A percentile compares a stretch with the other conserved stretches of the same genome.
Conservation (phyloP, 2,888 invertebrate genomes). For the Pachliopta kotzebuea region DNA sequence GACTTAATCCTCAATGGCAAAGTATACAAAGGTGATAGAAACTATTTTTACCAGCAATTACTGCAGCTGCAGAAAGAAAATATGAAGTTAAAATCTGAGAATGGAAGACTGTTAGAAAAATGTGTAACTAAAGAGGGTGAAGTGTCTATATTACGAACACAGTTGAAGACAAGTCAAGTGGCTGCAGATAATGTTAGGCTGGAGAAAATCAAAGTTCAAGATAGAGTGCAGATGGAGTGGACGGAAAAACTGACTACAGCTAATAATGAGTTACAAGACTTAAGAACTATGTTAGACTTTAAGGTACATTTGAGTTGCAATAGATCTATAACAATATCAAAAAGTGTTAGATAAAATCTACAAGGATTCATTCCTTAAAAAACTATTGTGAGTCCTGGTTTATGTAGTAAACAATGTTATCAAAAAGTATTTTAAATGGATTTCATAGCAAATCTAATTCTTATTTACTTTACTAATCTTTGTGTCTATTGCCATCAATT, state of each 20-base stretch:
- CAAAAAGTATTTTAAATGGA: too few relatives aligned
- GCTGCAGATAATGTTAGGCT: conserved; percentile 66
- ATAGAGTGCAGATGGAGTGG: conserved; percentile 74
- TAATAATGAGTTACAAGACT: conserved; percentile 64
- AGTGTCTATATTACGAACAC: conserved; percentile 76
- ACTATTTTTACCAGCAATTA: conserved; percentile 57
- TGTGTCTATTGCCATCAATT: too few relatives aligned
- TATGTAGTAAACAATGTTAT: too few relatives aligned
- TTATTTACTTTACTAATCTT: too few relatives aligned
- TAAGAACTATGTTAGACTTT: conserved; percentile 78
- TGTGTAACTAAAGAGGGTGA: conserved; percentile 81
- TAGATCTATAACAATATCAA: not conserved
- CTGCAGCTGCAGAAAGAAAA: conserved; percentile 65
- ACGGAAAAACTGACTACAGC: conserved; percentile 64
- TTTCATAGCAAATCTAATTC: too few relatives aligned
- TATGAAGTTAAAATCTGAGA: conserved; percentile 64
- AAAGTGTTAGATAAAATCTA: too few relatives aligned
- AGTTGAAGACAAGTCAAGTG: conserved; percentile 70
- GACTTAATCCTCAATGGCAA: conserved; percentile 60
- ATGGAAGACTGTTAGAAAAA: conserved; percentile 69
- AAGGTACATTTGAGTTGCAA: conserved; percentile 56
- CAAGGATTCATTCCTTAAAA: too few relatives aligned
- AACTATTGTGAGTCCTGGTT: too few relatives aligned
- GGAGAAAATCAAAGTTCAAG: conserved; percentile 66
- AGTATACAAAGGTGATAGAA: conserved; percentile 53